These are phyloP conservation scores for Kryptolebias marmoratus DNA, from an alignment of 2,113 vertebrate species.

Conservation along the genomic window DNA sequence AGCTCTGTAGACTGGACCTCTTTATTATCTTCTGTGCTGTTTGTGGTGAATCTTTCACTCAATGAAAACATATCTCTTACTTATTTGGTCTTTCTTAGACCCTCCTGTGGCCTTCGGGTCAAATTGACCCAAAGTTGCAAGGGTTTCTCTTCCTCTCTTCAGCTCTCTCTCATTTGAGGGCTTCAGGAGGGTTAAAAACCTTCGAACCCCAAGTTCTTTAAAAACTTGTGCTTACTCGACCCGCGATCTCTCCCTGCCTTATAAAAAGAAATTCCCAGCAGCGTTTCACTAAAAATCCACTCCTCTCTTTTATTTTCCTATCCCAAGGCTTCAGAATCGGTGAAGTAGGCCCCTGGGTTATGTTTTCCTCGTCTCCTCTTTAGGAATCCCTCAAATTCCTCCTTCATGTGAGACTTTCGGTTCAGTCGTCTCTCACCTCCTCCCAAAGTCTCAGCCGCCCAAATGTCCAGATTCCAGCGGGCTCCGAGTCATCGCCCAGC, in stretches of 20 bases:
- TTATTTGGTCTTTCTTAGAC: background rate
- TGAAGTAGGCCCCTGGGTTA: slow-evolving; percentile 17
- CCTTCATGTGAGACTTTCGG: slow-evolving; percentile 41
- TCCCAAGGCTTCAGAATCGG: background rate
- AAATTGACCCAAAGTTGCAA: no score
- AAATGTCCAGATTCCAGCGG: slow-evolving; percentile 43
- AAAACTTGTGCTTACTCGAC: background rate
- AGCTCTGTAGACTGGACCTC: background rate
- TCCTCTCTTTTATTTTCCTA: slow-evolving; percentile 11
- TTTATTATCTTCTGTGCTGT: background rate
- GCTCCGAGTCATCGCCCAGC: slow-evolving; percentile 21
- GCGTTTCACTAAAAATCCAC: slow-evolving; percentile 1
- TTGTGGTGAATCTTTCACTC: background rate
- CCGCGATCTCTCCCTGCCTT: background rate
- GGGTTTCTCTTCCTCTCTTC: no score
- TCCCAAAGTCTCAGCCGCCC: slow-evolving; percentile 51
- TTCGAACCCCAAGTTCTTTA: no score
- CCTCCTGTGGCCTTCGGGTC: no score
- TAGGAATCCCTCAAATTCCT: slow-evolving; percentile 39
- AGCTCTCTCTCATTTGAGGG: no score
- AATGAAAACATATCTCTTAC: background rate
- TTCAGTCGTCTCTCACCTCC: slow-evolving; percentile 40
- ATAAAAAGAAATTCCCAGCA: slow-evolving; percentile 12
- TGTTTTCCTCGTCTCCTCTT: slow-evolving; percentile 15
- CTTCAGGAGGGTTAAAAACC: no score